phyloP scores from a whole-genome alignment of 2,888 invertebrate species.

The Charanyca ferruginea region DNA sequence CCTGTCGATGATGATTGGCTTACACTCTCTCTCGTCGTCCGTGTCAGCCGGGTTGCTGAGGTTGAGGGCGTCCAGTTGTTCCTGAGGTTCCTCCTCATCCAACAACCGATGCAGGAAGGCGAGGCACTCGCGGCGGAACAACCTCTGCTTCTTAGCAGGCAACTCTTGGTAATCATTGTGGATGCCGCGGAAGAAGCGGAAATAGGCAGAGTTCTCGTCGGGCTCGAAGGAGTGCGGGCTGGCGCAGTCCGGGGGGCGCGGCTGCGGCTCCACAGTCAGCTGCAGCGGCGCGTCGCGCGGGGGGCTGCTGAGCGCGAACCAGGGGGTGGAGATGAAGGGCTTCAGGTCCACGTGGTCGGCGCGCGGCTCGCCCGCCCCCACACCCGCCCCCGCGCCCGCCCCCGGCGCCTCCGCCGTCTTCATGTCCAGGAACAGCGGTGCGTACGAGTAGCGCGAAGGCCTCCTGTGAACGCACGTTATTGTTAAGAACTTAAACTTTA shows the following conservation, averaged over 20 bases:
- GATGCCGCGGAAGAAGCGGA: slow-evolving; percentile 86
- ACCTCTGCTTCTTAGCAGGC: slow-evolving; percentile 74
- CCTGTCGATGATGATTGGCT: slow-evolving; percentile 26
- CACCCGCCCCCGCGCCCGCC: neutral
- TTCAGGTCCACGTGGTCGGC: slow-evolving; percentile 59
- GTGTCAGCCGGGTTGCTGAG: slow-evolving; percentile 49
- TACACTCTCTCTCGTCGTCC: slow-evolving; percentile 45
- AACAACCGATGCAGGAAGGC: slow-evolving; percentile 79
- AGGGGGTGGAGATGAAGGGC: slow-evolving; percentile 65
- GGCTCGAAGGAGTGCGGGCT: slow-evolving; percentile 75
- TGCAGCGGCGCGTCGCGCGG: slow-evolving; percentile 55
- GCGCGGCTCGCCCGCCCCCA: slow-evolving; percentile 57
- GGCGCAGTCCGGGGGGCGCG: slow-evolving; percentile 71
- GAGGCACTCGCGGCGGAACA: slow-evolving; percentile 82
- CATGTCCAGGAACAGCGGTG: slow-evolving; percentile 69
- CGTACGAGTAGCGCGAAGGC: slow-evolving; percentile 73
- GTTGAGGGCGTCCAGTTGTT: slow-evolving; percentile 67
- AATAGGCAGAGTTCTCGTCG: slow-evolving; percentile 83
- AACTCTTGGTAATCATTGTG: slow-evolving; percentile 82
- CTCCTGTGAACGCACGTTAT: slow-evolving; percentile 73
- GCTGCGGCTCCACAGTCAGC: slow-evolving; percentile 69
- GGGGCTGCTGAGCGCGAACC: slow-evolving; percentile 61
- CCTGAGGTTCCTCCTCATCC: slow-evolving; percentile 77
- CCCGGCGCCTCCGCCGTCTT: no score
- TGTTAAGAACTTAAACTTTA: no score